These are phyloP conservation scores for Danio aesculapii DNA, from an alignment of 2,797 vertebrate genomes.

Conservation along the genomic window DNA sequence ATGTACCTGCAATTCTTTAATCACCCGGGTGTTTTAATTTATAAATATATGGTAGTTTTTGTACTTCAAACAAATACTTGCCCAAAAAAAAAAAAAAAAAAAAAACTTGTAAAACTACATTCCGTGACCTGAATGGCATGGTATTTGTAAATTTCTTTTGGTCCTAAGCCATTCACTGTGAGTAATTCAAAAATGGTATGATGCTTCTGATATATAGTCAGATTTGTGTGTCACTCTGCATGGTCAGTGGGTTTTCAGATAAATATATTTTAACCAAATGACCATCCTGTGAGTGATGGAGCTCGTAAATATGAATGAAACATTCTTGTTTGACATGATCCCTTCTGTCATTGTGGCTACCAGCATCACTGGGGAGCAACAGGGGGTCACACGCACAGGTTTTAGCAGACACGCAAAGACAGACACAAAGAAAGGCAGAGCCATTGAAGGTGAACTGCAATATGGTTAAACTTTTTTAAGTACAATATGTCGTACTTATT, in stretches of 20 bases:
- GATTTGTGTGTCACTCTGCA: constrained; percentile 27
- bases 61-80: too few relatives aligned
- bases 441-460: not conserved
- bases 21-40: too few relatives aligned
- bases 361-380: constrained; percentile 28
- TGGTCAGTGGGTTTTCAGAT: constrained; percentile 40
- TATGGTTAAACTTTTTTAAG: not conserved
- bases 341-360: constrained; percentile 59
- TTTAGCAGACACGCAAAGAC: constrained; percentile 26
- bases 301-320: constrained; percentile 74
- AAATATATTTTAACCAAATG: constrained; percentile 53
- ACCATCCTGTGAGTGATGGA: constrained; percentile 60
- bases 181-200: too few relatives aligned
- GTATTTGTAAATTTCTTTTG: too few relatives aligned
- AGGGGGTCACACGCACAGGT: constrained; percentile 53
- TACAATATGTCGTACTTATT: not conserved
- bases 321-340: constrained; percentile 67
- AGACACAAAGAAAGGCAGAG: constrained; percentile 42
- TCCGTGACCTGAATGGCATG: too few relatives aligned
- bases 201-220: too few relatives aligned
- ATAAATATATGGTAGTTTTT: too few relatives aligned
- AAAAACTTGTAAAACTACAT: too few relatives aligned
- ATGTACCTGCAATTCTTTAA: too few relatives aligned
- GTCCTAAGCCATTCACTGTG: too few relatives aligned
- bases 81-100: too few relatives aligned